Percentiles rank a stretch among this genome's conserved stretches.
Evolutionary conservation across 2,797 vertebrate species (phyloP).

Genomic region (Acrossocheilus fasciatus): DNA sequence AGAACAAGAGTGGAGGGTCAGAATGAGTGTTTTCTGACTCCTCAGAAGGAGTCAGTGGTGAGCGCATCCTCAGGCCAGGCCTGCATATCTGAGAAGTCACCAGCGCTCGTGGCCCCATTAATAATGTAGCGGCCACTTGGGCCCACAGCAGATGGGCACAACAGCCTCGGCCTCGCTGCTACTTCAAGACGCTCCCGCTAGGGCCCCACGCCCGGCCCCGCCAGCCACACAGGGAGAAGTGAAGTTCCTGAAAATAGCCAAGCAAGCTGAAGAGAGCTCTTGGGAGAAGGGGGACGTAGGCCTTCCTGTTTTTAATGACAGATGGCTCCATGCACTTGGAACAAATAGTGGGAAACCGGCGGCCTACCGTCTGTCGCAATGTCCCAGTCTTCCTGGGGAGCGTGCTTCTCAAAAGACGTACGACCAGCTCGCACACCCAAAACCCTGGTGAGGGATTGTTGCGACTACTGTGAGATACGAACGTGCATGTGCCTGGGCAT

Average conservation of each 20-base stretch:
- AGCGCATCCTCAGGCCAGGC: conserved; percentile 92
- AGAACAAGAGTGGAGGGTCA: background rate
- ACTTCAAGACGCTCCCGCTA: conserved; percentile 81
- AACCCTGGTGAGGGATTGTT: conserved; percentile 63
- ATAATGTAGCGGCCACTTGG: conserved; percentile 93
- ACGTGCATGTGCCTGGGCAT: background rate
- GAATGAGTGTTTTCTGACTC: conserved; percentile 55
- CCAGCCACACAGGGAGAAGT: conserved; percentile 81
- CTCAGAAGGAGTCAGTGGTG: conserved; percentile 83
- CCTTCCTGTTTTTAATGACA: conserved; percentile 92
- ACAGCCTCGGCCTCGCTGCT: conserved; percentile 81
- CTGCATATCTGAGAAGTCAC: conserved; percentile 94
- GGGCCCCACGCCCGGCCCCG: conserved; percentile 74
- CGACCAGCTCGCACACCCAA: conserved; percentile 70
- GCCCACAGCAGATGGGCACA: conserved; percentile 91
- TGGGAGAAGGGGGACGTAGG: conserved; percentile 86
- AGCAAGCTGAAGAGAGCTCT: conserved; percentile 70
- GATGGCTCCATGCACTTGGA: conserved; percentile 86
- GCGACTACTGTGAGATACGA: background rate
- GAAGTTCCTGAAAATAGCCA: conserved; percentile 86
- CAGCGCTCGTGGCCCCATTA: conserved; percentile 88
- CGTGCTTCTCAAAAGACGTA: conserved; percentile 51
- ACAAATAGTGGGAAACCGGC: conserved; percentile 84
- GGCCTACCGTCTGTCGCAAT: conserved; percentile 75
- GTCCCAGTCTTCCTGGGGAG: conserved; percentile 66